A percentile compares a stretch with the other conserved stretches of the same genome.
phyloP scores from a whole-genome alignment of 2,113 vertebrate species.

The Ivindomyrus marchei region DNA sequence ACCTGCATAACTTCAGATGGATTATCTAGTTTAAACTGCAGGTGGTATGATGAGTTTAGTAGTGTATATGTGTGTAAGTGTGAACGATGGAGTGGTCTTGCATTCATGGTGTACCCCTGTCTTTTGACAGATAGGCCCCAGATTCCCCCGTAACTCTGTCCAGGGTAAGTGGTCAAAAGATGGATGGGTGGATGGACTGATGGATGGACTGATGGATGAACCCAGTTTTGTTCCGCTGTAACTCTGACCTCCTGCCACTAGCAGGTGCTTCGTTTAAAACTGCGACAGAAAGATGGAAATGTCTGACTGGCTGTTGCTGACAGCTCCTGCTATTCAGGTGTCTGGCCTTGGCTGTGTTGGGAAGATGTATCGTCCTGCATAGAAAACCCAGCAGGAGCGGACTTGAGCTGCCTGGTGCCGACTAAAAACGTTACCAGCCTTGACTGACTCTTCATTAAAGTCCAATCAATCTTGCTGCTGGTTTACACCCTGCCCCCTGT shows the following conservation, averaged over 20 bases:
- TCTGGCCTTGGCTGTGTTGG: conserved; percentile 28
- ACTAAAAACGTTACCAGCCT: conserved; percentile 58
- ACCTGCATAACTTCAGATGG: no score
- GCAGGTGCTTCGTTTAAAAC: background rate
- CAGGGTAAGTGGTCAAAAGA: background rate
- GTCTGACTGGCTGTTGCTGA: background rate
- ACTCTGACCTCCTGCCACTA: conserved; percentile 5
- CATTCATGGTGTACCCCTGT: background rate
- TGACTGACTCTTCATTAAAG: conserved; percentile 60
- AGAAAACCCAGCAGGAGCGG: conserved; percentile 28
- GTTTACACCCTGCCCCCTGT: background rate
- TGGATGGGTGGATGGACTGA: background rate
- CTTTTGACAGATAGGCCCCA: background rate
- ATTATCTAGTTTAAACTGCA: no score
- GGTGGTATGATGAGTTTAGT: background rate
- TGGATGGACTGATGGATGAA: background rate
- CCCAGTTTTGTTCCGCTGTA: background rate
- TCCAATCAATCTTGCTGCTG: conserved; percentile 47
- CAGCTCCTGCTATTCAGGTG: background rate
- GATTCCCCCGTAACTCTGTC: background rate
- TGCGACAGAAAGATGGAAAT: background rate
- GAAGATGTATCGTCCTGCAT: conserved; percentile 34
- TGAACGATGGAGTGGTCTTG: background rate
- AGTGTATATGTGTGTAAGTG: background rate
- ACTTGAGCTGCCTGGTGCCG: conserved; percentile 34